Conservation (phyloP, 2,797 vertebrate species). For the Labeo calbasu region DNA sequence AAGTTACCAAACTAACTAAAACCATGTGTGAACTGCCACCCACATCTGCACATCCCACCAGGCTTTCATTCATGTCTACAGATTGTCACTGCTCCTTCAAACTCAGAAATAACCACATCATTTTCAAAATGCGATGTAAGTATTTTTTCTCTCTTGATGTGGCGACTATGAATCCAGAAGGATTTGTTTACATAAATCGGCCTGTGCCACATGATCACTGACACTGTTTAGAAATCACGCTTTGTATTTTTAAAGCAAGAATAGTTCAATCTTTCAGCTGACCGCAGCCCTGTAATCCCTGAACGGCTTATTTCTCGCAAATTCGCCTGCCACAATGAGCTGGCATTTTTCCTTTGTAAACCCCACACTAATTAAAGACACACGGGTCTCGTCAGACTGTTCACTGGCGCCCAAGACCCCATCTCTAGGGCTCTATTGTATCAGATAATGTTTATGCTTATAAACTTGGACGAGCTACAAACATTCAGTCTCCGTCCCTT, state of each 20-base stretch:
- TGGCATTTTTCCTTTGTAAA: constrained; percentile 23
- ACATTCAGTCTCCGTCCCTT: constrained; percentile 55
- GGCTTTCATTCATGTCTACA: constrained; percentile 2
- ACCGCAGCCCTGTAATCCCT: constrained; percentile 63
- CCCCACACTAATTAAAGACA: constrained; percentile 56
- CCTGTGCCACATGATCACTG: not conserved
- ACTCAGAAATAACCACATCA: not conserved
- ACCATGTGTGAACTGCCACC: constrained; percentile 38
- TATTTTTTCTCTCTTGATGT: constrained; percentile 18
- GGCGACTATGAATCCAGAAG: not conserved
- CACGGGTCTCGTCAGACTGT: not conserved
- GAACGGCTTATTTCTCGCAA: constrained; percentile 51
- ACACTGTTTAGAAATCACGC: not conserved
- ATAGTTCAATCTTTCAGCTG: constrained; percentile 41
- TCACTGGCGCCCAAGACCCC: constrained; percentile 21
- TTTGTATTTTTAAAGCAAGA: not conserved
- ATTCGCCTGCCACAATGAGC: constrained; percentile 40
- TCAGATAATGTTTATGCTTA: constrained; percentile 38
- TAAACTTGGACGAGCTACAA: constrained; percentile 64
- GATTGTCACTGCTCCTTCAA: not conserved
- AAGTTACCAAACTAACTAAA: constrained; percentile 28
- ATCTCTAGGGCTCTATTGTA: constrained; percentile 23
- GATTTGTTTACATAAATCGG: constrained; percentile 3
- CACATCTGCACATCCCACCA: not conserved
- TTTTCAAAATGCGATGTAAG: not conserved